Evolutionary conservation across 2,113 vertebrate genomes (phyloP), one percentile per base, ranked within the genome.

Genomic region (Apodemus speciosus): DNA sequence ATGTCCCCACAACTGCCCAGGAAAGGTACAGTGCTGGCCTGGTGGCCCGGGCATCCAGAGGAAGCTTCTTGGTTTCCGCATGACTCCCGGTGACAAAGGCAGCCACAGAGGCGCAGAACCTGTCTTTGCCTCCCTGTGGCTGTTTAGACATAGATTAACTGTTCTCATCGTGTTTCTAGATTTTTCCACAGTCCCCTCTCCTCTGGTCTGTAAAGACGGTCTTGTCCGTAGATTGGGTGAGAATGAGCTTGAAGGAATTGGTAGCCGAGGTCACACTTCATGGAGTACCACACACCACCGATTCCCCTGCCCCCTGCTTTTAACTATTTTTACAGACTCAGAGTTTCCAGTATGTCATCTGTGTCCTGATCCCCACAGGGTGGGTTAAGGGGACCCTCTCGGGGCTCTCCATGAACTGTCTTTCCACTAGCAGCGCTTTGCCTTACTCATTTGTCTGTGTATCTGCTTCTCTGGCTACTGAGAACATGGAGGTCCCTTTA

Each of bases 51-150:
- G n/a, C 21, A 72, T 16, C 71, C 40, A 8, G 1, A 83, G 80
- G 64, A 38, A 71, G 56, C 23, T 35, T 90, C 35, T 83, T 21
- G 62, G 51, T 32, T 49, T 90, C 80, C 62, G 30, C 27, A 1
- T 30, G 46, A 35, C 38, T 58, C 58, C 58, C 56, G 30, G 20
- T 3, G 46, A 71, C 5, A 35, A 56, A 43, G 38, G 40, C 30
- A 23, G 43, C 76, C 46, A 23, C 2, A 21, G 13, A 46, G 58
- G n/a, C 10, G 21, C 32, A 38, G 89, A 53, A 38, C 0, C 23
- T 38, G 32, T 40, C 38, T 46, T 5, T n/a, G 81, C 38, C 8
- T 14, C 35, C 56, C n/a, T 0, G 0, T 0, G 25, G 56, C 84
- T 69, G 4, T 46, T n/a, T 23, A 25, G 46, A 66, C 64, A 77